Evolutionary conservation across 1,140 invertebrate genomes (phyloP), one percentile per base, ranked within the genome.

Genomic region (Temnothorax nylanderi): DNA sequence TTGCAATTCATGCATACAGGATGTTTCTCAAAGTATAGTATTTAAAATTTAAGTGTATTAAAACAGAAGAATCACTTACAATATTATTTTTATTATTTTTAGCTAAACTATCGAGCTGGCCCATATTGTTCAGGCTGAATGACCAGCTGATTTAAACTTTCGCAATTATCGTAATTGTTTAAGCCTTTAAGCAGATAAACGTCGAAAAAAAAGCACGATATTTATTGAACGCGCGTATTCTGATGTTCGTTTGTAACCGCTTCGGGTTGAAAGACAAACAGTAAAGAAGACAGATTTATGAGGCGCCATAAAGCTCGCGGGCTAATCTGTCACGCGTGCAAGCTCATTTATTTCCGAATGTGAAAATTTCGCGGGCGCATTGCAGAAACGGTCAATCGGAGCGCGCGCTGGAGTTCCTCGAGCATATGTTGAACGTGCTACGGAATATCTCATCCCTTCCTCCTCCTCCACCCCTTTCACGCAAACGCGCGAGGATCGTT

Each of bases 381-480:
- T 75, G 69, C 69, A 84, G 80, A 84, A 84, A 49, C 80, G 80
- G 80, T 84, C 80, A 84, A 84, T 84, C 54, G 77, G 26, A 26
- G 26, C 26, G 37, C 51, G 37, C 41, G 54, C 51, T 16, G 7
- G 32, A 76, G 88, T 51, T 65, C 47, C 64, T 67, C 75, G 72
- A 88, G 72, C 88, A 77, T 87, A 80, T 67, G 81, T 80, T 78
- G 86, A 82, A 87, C 89, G 90, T 91, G 89, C 67, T 78, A 76
- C 84, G 76, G 89, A 91, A 91, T 91, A 91, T 91, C 91, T 91
- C 85, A 91, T 54, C 60, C 69, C 71, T 18, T 86, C 58, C 77
- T 41, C 32, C 32, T 56, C 2, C 18, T 37, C 77, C 72, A 16
- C 44, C 44, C 82, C 58, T 7, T 51, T 64, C 58, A 49, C 26